Base-by-base conservation (phyloP, 2,888 invertebrate genomes). In the Scaptomyza cyrtandrae region DNA sequence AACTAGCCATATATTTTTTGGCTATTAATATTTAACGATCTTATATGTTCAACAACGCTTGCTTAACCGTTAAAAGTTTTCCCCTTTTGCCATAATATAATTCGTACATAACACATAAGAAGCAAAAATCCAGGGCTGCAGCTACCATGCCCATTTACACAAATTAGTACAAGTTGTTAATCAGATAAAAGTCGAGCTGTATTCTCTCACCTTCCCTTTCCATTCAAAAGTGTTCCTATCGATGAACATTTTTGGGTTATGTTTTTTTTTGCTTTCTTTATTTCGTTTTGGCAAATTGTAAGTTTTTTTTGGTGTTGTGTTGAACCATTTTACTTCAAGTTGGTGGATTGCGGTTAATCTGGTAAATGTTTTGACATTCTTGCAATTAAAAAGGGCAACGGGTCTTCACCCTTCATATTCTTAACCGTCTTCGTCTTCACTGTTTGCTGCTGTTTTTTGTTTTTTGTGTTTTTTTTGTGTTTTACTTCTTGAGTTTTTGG, bases 281-380 rank as follows among this genome's bases (percentile, higher is more conserved):
- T 64, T 63, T 67, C 67, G 58, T 64, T 60, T 79, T 62, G 55
- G 65, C 68, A 64, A 48, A 44, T 62, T 64, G 53, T 73, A 70
- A 67, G 48, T 71, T 29, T 29, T 35, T 39, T 45, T 11, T 44
- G 50, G 41, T 24, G 56, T 19, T 66, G 61, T 68, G 61, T 68
- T 59, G 53, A 68, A 67, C 78, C 78, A 84, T 64, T 81, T 84
- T 72, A 70, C 75, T 75, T 76, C 56, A 73, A 71, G 63, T 77
- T 67, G 89, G 79, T 66, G 89, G 77, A 89, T 85, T 89, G 85
- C 88, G 89, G 89, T 86, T 86, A 86, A 85, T 86, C 88, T 89
- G 88, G 86, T 87, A 86, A 86, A 86, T 86, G 88, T 86, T 85
- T 86, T 86, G 88, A 85, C 85, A 76, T 87, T 87, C 79, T 68